Evolutionary conservation across 2,888 invertebrate genomes (phyloP), one percentile per base, ranked within the genome.

Genomic region (Microchrysa polita): DNA sequence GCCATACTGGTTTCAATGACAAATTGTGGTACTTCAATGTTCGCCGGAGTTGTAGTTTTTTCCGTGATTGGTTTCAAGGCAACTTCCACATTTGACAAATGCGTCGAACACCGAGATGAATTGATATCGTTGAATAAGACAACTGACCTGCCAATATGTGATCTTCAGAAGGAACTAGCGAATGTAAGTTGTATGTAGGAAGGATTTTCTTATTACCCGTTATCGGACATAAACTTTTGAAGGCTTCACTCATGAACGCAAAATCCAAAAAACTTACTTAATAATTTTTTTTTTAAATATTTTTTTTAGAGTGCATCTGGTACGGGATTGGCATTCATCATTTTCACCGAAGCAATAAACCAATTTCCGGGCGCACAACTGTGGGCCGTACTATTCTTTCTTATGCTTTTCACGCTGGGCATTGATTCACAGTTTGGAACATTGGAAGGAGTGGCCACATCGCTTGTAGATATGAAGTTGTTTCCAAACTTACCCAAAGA

Each of bases 341-440:
- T 97, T 79, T 98, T 97, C 87, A 97, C 98, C 0, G 97, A 98
- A 85, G 98, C 98, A 7, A 97, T 98, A 82, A 96, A 97, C 86
- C 97, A 97, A 86, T 97, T 98, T 85, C 97, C 97, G 0, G 95
- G 96, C 0, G 95, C 97, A 0, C 97, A 96, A 79, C 91, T 98
- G 81, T 98, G 98, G 98, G 94, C 97, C 2, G 90, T 97, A 14
- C 88, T 98, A 12, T 98, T 98, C 87, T 98, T 98, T 86, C 88
- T 97, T 69, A 98, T 98, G 98, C 89, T 98, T 44, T 95, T 98
- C 83, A 97, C 97, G 0, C 87, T 98, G 74, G 98, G 98, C 5
- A 96, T 98, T 76, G 98, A 97, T 83, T 97, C 97, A 0, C 97
- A 97, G 83, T 97, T 98, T 81, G 97, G 97, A 0, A 97, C 97